These are phyloP conservation scores for Cylas formicarius DNA, from an alignment of 1,140 invertebrate species.

Conservation along the genomic window DNA sequence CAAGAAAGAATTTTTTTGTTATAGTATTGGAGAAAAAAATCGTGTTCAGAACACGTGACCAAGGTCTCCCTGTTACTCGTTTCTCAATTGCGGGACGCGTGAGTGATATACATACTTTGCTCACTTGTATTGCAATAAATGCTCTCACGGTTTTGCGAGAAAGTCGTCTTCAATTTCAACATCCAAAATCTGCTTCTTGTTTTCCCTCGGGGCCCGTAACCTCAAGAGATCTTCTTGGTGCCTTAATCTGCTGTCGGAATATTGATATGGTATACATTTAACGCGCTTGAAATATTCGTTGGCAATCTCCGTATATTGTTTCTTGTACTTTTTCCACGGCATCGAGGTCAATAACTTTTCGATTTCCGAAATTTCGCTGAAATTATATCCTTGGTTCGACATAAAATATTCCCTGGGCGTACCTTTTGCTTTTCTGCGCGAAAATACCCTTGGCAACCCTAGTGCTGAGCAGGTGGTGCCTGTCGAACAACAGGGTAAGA, in stretches of 20 bases:
- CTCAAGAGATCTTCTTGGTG: constrained; percentile 17
- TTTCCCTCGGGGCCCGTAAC: constrained; percentile 10
- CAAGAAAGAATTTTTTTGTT: too few species aligned
- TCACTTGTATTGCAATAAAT: too few species aligned
- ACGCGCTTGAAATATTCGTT: constrained; percentile 5
- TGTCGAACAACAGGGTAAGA: constrained; percentile 22
- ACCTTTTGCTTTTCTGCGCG: constrained; percentile 10
- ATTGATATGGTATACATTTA: constrained; percentile 4
- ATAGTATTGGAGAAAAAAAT: too few species aligned
- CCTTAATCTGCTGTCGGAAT: constrained; percentile 13
- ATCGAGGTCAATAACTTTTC: constrained; percentile 22
- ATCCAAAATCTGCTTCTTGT: too few species aligned
- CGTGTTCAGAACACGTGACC: too few species aligned
- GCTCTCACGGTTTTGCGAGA: too few species aligned
- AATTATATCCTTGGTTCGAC: constrained; percentile 4
- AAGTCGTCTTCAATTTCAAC: not conserved
- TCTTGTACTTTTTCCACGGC: constrained; percentile 24
- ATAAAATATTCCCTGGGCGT: constrained; percentile 1
- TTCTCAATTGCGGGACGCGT: too few species aligned
- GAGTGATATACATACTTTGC: too few species aligned
- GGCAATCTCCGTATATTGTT: constrained; percentile 17
- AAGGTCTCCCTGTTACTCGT: too few species aligned
- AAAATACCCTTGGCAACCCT: constrained; percentile 19
- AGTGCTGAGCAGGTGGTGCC: constrained; percentile 27
- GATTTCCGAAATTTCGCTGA: constrained; percentile 24